Evolutionary conservation across 2,888 invertebrate genomes (phyloP), one percentile per base, ranked within the genome.

Genomic region (Chorisops tibialis): DNA sequence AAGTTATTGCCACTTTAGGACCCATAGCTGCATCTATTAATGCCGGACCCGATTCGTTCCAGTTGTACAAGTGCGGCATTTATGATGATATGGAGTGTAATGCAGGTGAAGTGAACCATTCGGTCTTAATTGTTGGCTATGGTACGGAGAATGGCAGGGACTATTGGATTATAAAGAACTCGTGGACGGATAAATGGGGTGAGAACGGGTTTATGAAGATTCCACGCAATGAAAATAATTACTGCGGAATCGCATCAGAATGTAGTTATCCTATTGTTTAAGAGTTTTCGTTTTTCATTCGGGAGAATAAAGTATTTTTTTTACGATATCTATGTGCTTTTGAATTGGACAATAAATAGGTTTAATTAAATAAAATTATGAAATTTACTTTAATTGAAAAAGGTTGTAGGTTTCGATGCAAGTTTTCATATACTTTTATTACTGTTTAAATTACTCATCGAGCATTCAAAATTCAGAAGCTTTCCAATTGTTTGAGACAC

Each of bases 141-240:
- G 78, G 77, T 35, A 65, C 68, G 7, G 77, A 76, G 50, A 69
- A 74, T 2, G 76, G 75, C 1, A 11, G 69, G 21, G 76, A 77
- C 37, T 77, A 72, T 65, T 78, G 78, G 77, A 76, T 76, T 51
- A 71, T 77, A 1, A 77, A 77, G 65, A 78, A 78, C 61, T 75
- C 77, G 5, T 78, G 76, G 76, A 73, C 72, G 18, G 71, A 70
- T 37, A 65, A 50, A 50, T 78, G 78, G 78, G 77, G 77, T 9
- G 77, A 78, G 51, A 67, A 70, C 0, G 77, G 77, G 1, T 78
- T 71, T 60, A 73, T 76, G 69, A 72, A 75, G 45, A 63, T 78
- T 62, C 74, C 76, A 5, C 73, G 76, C 37, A 76, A 76, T 50
- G 70, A 68, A 7, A 76, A 77, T 61, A 72, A 72, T 63, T 76